Evolutionary conservation across 2,113 vertebrate genomes (phyloP).

Genomic region (Callipepla squamata): DNA sequence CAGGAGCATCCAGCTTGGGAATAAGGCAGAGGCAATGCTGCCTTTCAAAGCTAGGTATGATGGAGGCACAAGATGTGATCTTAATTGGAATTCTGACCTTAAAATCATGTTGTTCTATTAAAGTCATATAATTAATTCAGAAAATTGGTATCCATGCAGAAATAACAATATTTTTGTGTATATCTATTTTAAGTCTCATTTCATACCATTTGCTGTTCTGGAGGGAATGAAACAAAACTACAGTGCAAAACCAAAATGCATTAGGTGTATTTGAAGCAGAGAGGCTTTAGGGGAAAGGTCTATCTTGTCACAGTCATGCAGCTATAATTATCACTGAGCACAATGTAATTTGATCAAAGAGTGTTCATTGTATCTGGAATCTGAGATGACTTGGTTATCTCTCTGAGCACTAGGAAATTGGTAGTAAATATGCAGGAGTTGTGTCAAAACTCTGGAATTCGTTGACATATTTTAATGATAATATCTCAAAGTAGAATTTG

Average conservation of each 20-base stretch:
- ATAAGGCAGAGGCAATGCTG: not conserved
- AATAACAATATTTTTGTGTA: not conserved
- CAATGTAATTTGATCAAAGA: not conserved
- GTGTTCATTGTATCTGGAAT: not conserved
- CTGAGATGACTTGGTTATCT: not conserved
- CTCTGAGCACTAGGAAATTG: not conserved
- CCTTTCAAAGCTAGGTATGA: not conserved
- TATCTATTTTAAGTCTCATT: not conserved
- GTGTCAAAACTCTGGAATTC: conserved; percentile 11
- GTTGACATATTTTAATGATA: not conserved
- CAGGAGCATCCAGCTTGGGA: not conserved
- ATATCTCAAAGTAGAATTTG: not conserved
- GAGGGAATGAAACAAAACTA: not conserved
- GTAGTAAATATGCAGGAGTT: not conserved
- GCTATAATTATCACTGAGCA: not conserved
- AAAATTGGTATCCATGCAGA: not conserved
- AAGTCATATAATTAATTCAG: not conserved
- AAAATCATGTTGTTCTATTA: not conserved
- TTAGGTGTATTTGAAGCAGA: not conserved
- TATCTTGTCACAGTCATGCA: not conserved
- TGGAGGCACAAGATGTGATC: not conserved
- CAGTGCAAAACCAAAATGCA: not conserved
- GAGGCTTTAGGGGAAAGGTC: not conserved
- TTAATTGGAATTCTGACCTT: not conserved
- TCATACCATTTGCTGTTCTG: not conserved